These are phyloP conservation scores for Drosophila prosaltans DNA, from an alignment of 1,140 invertebrate species.

Conservation along the genomic window DNA sequence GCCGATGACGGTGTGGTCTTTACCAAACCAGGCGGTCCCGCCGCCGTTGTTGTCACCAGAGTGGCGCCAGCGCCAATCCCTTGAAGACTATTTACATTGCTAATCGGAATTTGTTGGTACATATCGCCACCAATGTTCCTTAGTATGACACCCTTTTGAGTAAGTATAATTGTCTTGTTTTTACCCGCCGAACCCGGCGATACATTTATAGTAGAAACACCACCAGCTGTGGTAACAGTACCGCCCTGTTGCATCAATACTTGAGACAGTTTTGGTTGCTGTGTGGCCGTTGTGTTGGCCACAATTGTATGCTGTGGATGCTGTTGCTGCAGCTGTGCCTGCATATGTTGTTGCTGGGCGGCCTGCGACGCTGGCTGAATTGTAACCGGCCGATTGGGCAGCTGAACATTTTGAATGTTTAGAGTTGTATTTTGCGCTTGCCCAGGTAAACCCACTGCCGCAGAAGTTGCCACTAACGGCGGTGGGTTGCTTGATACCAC, in stretches of 20 bases:
- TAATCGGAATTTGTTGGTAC: conserved; percentile 82
- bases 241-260: conserved; percentile 71
- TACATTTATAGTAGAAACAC: conserved; percentile 57
- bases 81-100: conserved; percentile 71
- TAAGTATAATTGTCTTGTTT: conserved; percentile 81
- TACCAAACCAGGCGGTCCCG: conserved; percentile 75
- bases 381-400: conserved; percentile 78
- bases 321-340: conserved; percentile 77
- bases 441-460: conserved; percentile 50
- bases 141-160: conserved; percentile 80
- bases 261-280: conserved; percentile 78
- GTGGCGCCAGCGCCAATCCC: conserved; percentile 67
- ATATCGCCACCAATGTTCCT: conserved; percentile 81
- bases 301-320: conserved; percentile 82
- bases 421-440: conserved; percentile 62
- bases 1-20: conserved; percentile 65
- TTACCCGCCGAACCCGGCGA: conserved; percentile 59
- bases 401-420: conserved; percentile 81
- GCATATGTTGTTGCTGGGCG: conserved; percentile 78
- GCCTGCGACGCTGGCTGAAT: conserved; percentile 82
- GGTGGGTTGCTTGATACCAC: conserved; percentile 73
- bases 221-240: conserved; percentile 37
- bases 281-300: conserved; percentile 77
- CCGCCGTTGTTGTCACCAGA: conserved; percentile 74
- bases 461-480: conserved; percentile 71